Evolutionary conservation across 2,797 vertebrate genomes (phyloP), one percentile per base, ranked within the genome.

Genomic region (Sebastes taczanowskii): DNA sequence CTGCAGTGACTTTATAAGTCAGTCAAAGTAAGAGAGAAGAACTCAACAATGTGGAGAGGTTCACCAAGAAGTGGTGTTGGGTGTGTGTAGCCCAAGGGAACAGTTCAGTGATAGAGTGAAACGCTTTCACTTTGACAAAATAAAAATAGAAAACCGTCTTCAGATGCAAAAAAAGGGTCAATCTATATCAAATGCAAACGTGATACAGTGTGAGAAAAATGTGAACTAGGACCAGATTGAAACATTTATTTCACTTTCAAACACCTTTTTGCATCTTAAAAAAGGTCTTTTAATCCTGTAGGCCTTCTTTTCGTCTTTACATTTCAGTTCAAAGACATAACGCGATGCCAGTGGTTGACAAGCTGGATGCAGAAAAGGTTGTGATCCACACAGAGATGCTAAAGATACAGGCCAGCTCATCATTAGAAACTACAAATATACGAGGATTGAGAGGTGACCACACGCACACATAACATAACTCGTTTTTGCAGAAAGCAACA

Each of bases 21-120:
- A 9, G 9, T 38, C 61, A 75, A 62, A 71, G 34, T 11, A 8
- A 22, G n/a, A 80, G 65, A 49, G 9, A 62, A 29, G 2, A 78
- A 34, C 46, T 77, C 55, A 81, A 29, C 55, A 81, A 29, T 53
- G 56, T 70, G 56, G 25, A 68, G 53, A 52, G 49, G 32, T 42
- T 35, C 4, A 8, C 18, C 16, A 22, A 22, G 4, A 52, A 18
- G 30, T 30, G 3, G 6, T 20, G 29, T 30, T 2, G 22, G 2
- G 5, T 69, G 75, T 71, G 18, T 30, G 56, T n/a, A 18, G 49
- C 71, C 23, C 29, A 20, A 23, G 23, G 10, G 5, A 69, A 30
- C 32, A 68, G n/a, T 53, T 30, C 46, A 52, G 0, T 27, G 5
- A 25, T 22, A 4, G 2, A 4, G 20, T 35, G 38, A 73, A 49